Base-by-base conservation (phyloP, 2,113 vertebrate genomes). In the Thomomys bottae region DNA sequence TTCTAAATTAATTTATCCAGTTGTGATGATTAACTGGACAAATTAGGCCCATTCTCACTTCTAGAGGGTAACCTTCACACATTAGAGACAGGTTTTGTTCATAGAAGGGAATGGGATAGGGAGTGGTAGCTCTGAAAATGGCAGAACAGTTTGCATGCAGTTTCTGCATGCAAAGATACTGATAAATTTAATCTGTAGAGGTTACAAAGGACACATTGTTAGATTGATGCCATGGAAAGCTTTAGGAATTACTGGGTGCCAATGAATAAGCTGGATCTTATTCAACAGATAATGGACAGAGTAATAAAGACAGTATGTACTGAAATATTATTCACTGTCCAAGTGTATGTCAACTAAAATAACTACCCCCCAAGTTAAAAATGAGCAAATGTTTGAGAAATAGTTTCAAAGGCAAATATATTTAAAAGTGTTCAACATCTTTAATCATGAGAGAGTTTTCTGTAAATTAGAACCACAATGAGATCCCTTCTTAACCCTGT, bases 1-100 rank as follows among this genome's bases (percentile, higher is more conserved):
- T 90, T 71, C 88, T 12, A 20, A 32, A 73, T 38, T 87, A 28
- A 34, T 95, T 88, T 59, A 82, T 83, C 84, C 86, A n/a, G 34
- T 71, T 63, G n/a, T 45, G 10, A 90, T 90, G 73, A 84, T 85
- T 26, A 90, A 59, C 78, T 95, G 28, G 68, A 32, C 21, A 17
- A 82, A 73, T 10, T 1, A 32, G 77, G 8, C 34, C 21, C 30
- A 85, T 59, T 87, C 34, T 70, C 1, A 84, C 10, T 89, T 30
- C 21, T 6, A 32, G n/a, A 82, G 84, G 30, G 15, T 54, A 72
- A 57, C 8, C 11, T 5, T 87, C 23, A 17, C 54, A 20, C 11
- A n/a, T 87, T 54, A 81, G 63, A 73, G 21, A 84, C 42, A 87
- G 28, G 0, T 34, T 14, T 14, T 30, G 24, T 57, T 5, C 24